Base-by-base conservation (phyloP, 2,113 vertebrate genomes). In the Lepisosteus oculatus region DNA sequence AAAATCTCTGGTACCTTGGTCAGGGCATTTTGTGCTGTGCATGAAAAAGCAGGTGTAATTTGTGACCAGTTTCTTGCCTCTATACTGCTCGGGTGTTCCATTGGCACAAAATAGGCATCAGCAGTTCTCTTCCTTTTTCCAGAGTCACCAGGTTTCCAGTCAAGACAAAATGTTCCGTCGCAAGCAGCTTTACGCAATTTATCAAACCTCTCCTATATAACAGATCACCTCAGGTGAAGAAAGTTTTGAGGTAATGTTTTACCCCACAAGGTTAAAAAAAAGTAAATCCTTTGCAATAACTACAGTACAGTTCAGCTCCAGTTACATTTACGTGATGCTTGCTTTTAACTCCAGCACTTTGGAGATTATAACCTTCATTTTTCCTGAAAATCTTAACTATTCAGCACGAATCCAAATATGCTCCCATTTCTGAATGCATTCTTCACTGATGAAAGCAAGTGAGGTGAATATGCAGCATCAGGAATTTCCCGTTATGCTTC, bases 1-100 rank as follows among this genome's bases (percentile, higher is more conserved):
- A 80, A 57, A 55, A 76, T 67, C n/a, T 76, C 68, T 12, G 77
- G 73, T 51, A 74, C 67, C 61, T 64, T 63, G 17, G 54, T 47
- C 42, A 64, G 17, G 41, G 62, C 14, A 44, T 43, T 42, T 4
- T 64, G 55, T 41, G 44, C 65, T 13, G 41, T 55, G 8, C 42
- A 64, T 55, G 44, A 43, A 12, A 42, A 47, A 9, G 5, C 15
- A 4, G 44, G 45, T n/a, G 8, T 8, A 6, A 29, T 3, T 11
- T 9, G 41, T 3, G 43, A 71, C 43, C 42, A 15, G 42, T 44
- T 17, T 56, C 62, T 47, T 13, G 64, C 69, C 45, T 59, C 66
- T 3, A 6, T 29, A 12, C 62, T 51, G 41, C 43, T 65, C 62
- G 65, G 51, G 55, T 15, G 44, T 12, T 65, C 63, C 63, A 57